Evolutionary conservation across 2,797 vertebrate species (phyloP).

Genomic region (Myotis daubentonii): DNA sequence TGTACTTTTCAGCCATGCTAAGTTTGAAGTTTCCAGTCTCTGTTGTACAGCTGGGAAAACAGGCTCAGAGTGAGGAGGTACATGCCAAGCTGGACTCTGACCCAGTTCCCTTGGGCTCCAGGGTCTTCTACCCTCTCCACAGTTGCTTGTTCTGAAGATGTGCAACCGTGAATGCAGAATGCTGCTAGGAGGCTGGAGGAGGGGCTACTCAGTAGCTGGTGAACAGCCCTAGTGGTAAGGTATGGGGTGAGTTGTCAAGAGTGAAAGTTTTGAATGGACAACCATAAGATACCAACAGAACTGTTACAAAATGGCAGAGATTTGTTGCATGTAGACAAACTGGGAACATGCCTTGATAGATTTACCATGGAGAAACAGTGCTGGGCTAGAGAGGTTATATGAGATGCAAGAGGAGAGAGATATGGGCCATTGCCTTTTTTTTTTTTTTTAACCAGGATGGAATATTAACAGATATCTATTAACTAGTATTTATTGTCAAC

Average conservation of each 20-base stretch:
- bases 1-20: not conserved
- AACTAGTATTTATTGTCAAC: not conserved
- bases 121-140: not conserved
- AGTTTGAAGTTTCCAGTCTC: not conserved
- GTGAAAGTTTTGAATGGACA: not conserved
- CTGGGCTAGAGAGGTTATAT: not conserved
- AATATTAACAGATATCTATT: not conserved
- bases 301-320: not conserved
- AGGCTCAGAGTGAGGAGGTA: not conserved
- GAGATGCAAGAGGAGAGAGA: not conserved
- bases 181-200: not conserved
- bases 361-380: not conserved
- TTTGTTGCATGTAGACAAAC: not conserved
- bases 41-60: not conserved
- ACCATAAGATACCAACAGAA: not conserved
- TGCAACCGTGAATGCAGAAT: not conserved
- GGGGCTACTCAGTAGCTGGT: accelerated
- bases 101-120: not conserved
- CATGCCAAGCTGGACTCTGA: not conserved
- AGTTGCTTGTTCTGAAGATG: not conserved
- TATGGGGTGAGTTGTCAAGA: not conserved
- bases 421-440: not conserved
- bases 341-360: not conserved
- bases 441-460: not conserved
- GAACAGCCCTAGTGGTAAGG: not conserved